Evolutionary conservation across 2,888 invertebrate species (phyloP), one percentile per base, ranked within the genome.

Genomic region (Euzophera pinguis): DNA sequence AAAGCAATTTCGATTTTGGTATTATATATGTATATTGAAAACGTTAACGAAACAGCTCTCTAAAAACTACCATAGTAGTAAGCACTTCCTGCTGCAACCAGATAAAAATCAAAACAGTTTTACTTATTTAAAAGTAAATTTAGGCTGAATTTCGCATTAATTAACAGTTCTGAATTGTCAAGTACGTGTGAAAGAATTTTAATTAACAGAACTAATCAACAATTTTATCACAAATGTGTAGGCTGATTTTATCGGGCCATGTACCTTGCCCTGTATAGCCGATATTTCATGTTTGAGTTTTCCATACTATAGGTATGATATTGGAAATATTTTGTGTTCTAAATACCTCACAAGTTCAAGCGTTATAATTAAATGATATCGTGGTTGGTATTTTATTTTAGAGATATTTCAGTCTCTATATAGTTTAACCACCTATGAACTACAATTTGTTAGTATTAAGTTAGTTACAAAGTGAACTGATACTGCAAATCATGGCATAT

Each of bases 101-200:
- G 10, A 32, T 32, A 1, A 32, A 32, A 9, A 32, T 7, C 9
- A 32, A 32, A 32, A 32, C 7, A 9, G 32, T 32, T 9, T 4
- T 9, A 7, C 8, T 32, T 32, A 32, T 32, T 32, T 32, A 9
- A 1, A 32, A 32, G 32, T 32, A 7, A 32, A 32, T 39, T 39
- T 16, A 16, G 14, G 16, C 9, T 6, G 32, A 45, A 14, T 9
- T 29, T 29, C 9, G 13, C 29, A 29, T 43, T 45, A 34, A 45
- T 45, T n/a, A 39, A 39, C 14, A 16, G 9, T 14, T 14, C 32
- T 32, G 32, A 34, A 32, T 45, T 10, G 9, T 45, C 45, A 43
- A 6, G 45, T 45, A 45, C 45, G 45, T 45, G 45, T 45, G 45
- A 45, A 45, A 45, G 45, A 45, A 45, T 45, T 45, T 45, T 45